These are phyloP conservation scores for Leucoma salicis DNA, from an alignment of 2,888 invertebrate genomes.

Conservation along the genomic window DNA sequence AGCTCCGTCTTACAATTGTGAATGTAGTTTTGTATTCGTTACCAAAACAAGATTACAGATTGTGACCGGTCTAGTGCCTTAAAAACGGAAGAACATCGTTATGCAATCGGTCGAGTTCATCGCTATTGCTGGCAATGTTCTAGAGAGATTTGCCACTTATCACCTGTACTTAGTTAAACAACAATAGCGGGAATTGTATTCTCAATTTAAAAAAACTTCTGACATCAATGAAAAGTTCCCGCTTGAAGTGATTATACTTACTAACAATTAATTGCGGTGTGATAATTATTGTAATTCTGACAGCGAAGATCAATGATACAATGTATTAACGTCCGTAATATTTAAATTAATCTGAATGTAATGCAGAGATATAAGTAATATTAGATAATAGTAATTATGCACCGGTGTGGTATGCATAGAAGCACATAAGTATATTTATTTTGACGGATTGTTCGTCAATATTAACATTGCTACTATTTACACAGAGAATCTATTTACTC, in stretches of 20 bases:
- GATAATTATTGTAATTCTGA: too few species aligned
- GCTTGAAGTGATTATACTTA: too few species aligned
- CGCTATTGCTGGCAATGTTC: slow-evolving; percentile 18
- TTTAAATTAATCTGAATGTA: too few species aligned
- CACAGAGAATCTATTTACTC: too few species aligned
- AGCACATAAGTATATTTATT: background rate
- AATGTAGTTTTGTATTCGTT: slow-evolving; percentile 16
- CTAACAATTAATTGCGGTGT: too few species aligned
- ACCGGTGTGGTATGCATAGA: too few species aligned
- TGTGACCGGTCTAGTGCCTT: slow-evolving; percentile 25
- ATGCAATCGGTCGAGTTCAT: slow-evolving; percentile 32
- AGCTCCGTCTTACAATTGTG: slow-evolving; percentile 7
- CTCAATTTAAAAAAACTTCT: slow-evolving; percentile 16
- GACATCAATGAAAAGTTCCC: slow-evolving; percentile 27
- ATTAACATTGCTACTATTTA: background rate
- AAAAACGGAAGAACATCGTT: slow-evolving; percentile 32
- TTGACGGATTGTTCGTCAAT: background rate
- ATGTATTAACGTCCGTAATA: too few species aligned
- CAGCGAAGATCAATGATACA: too few species aligned
- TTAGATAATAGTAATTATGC: too few species aligned
- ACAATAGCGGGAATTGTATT: slow-evolving; percentile 31
- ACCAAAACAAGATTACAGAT: slow-evolving; percentile 26
- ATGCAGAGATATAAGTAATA: too few species aligned
- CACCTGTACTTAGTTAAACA: slow-evolving; percentile 17
- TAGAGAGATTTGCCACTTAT: slow-evolving; percentile 29